Base-by-base conservation (phyloP, 2,113 vertebrate genomes). In the Chaenogobius annularis region DNA sequence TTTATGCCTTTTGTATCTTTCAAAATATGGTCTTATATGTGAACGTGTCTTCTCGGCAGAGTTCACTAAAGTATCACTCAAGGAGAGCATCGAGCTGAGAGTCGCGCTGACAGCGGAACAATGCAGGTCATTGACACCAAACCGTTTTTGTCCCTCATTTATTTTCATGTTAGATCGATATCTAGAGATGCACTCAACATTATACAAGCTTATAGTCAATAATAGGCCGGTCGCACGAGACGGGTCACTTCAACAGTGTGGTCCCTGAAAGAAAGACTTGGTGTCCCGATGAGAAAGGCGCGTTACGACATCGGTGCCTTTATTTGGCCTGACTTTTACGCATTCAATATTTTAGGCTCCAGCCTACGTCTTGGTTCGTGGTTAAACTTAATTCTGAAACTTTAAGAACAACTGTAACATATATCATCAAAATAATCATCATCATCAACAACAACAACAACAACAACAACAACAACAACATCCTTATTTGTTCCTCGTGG, bases 221-320 rank as follows among this genome's bases (percentile, higher is more conserved):
- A 92, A 89, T 87, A 86, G 77, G 86, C 84, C 87, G 40, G 83
- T 89, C 85, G 85, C 91, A 92, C 92, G 90, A 93, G 88, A 89
- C 84, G 35, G 88, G 77, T 86, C 88, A 74, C 76, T 69, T 90
- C 79, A 86, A 80, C 80, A 72, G 80, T 79, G 66, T 40, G 61
- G 61, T 63, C 74, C 59, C 64, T 44, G 70, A 35, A 46, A 69
- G 72, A 72, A 72, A 82, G 75, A 67, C 68, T 79, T 63, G 84
- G 82, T 76, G 84, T 89, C 89, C 92, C 89, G 72, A 26, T 43
- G 85, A 90, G 90, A 88, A 90, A 79, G 35, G 67, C 74, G 46
- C 68, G 74, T 77, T 85, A 86, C 84, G 76, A 19, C 79, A 65
- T 70, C 14, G 15, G 7, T 17, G 58, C 58, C 58, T 35, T 61